phyloP scores from a whole-genome alignment of 2,888 invertebrate genomes.

The Azorinus chamasolen region DNA sequence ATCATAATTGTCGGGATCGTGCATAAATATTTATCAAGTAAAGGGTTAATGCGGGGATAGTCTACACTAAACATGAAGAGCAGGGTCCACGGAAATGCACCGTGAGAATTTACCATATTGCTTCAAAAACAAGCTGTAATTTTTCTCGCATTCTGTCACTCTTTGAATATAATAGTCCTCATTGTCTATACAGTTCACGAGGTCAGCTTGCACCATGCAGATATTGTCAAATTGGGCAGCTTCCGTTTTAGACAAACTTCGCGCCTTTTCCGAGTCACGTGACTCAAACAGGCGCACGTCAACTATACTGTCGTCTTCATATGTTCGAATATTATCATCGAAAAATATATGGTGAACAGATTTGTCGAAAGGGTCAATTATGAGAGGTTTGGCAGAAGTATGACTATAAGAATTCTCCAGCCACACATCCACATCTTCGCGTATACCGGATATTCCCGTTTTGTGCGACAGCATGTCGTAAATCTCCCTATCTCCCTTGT shows the following conservation, averaged over 20 bases:
- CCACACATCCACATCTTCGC: constrained; percentile 85
- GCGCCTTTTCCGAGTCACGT: constrained; percentile 60
- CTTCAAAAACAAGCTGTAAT: constrained; percentile 70
- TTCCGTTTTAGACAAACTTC: constrained; percentile 76
- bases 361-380: constrained; percentile 80
- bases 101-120: constrained; percentile 37
- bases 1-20: no score
- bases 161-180: constrained; percentile 82
- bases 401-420: constrained; percentile 81
- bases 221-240: constrained; percentile 78
- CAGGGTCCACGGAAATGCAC: constrained; percentile 26
- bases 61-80: no score
- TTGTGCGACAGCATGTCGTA: constrained; percentile 77
- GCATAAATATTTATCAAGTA: no score
- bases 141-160: constrained; percentile 79
- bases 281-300: constrained; percentile 80
- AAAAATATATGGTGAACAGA: constrained; percentile 85
- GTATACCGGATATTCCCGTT: constrained; percentile 81
- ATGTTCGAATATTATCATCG: constrained; percentile 85
- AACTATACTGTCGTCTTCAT: constrained; percentile 85
- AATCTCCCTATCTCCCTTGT: constrained; percentile 74
- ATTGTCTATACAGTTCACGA: constrained; percentile 81
- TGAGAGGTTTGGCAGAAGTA: constrained; percentile 82
- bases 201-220: constrained; percentile 84
- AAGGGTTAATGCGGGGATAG: no score